These are phyloP conservation scores for Mallotus villosus DNA, from an alignment of 2,797 vertebrate species.

Conservation along the genomic window DNA sequence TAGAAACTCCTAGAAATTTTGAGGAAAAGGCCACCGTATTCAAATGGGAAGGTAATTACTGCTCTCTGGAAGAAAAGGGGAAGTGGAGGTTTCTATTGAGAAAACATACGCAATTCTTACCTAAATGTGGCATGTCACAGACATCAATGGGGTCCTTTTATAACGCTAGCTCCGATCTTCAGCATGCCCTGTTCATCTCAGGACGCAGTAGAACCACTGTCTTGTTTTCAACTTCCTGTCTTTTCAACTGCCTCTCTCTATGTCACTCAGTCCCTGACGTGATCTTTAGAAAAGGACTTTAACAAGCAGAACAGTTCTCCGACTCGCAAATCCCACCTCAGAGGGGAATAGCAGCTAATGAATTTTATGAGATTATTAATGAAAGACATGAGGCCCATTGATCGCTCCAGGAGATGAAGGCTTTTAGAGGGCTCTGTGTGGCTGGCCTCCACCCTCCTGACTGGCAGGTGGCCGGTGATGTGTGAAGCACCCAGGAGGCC, in stretches of 20 bases:
- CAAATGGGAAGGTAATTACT: conserved; percentile 33
- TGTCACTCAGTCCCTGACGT: not conserved
- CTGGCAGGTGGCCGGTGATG: not conserved
- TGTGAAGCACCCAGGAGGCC: not conserved
- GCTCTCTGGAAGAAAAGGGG: conserved; percentile 7
- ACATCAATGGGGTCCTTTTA: conserved; percentile 27
- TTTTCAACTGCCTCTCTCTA: not conserved
- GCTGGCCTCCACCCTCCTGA: conserved; percentile 7
- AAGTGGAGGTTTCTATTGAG: conserved; percentile 33
- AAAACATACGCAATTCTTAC: conserved; percentile 33
- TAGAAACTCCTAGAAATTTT: conserved; percentile 6
- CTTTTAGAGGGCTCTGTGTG: not conserved
- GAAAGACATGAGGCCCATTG: conserved; percentile 5
- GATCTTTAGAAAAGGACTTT: conserved; percentile 14
- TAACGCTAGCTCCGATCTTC: conserved; percentile 9
- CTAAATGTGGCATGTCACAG: conserved; percentile 18
- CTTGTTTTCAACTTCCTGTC: not conserved
- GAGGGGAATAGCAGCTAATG: conserved; percentile 10
- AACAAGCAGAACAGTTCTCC: conserved; percentile 21
- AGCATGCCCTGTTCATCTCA: conserved; percentile 5
- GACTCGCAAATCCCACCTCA: conserved; percentile 21
- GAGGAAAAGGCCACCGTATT: conserved; percentile 26
- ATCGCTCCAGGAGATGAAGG: conserved; percentile 3
- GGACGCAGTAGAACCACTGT: not conserved
- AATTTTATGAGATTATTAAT: conserved; percentile 15